phyloP scores from a whole-genome alignment of 2,888 invertebrate genomes.

The Druceiella hillmani region DNA sequence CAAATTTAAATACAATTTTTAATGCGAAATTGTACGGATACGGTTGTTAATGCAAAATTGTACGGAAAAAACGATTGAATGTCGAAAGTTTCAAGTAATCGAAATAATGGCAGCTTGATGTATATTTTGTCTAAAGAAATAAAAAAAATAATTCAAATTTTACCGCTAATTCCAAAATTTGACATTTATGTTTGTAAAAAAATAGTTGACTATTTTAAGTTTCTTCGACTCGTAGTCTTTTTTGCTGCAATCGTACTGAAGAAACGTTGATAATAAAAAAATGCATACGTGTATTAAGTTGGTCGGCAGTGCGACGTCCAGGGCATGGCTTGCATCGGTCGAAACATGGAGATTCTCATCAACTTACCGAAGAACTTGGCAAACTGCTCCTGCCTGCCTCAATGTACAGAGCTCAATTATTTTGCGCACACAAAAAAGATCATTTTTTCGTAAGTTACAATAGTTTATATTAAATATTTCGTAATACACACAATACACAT shows the following conservation, averaged over 20 bases:
- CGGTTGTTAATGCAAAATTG: no score
- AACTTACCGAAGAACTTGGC: conserved; percentile 47
- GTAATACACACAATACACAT: no score
- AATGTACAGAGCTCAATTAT: conserved; percentile 48
- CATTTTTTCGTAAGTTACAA: conserved; percentile 43
- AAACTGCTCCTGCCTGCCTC: conserved; percentile 46
- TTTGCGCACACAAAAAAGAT: conserved; percentile 48
- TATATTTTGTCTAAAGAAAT: no score
- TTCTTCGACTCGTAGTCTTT: conserved; percentile 5
- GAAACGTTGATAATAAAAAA: no score
- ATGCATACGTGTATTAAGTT: conserved; percentile 36
- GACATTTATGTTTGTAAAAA: neutral
- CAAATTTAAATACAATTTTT: no score
- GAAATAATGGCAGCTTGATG: no score
- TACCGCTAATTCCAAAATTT: neutral
- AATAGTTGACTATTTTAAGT: conserved; percentile 10
- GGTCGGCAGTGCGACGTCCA: conserved; percentile 46
- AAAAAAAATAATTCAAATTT: no score
- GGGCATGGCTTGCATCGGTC: conserved; percentile 51
- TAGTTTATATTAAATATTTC: no score
- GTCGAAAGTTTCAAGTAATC: no score
- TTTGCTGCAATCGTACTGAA: no score
- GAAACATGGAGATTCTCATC: conserved; percentile 47
- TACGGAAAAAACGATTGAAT: no score
- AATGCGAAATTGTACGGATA: no score